Evolutionary conservation across 2,888 invertebrate species (phyloP), one percentile per base, ranked within the genome.

Genomic region (Leptinotarsa haldemani): DNA sequence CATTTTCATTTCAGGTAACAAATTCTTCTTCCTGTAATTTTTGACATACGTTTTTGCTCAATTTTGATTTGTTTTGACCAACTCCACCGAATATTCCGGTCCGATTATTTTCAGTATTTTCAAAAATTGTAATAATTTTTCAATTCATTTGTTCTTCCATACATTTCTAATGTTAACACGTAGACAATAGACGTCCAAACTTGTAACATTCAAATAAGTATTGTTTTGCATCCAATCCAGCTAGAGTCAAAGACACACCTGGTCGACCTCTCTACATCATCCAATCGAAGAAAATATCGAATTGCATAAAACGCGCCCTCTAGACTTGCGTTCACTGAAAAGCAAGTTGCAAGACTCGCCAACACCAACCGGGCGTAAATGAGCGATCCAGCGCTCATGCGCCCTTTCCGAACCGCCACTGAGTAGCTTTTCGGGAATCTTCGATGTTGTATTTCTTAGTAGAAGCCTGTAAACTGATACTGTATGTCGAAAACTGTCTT

Each of bases 231-330:
- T 30, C 16, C 61, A 12, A 30, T 61, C 25, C 61, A 30, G 5
- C 5, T n/a, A 50, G 15, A 50, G 16, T n/a, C 50, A 40, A 50
- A 61, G 61, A 15, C 61, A 30, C 25, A 61, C 61, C 61, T 61
- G 61, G 30, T 61, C n/a, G 61, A 30, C 7, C 25, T 15, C 15
- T 61, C 61, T 15, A 25, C 30, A 25, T 2, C 56, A 56, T 56
- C 56, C 1, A 20, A 56, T 56, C 20, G 56, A 56, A 56, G 56
- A 61, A 18, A 25, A 56, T 40, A 68, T 68, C 67, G 56, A 68
- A 68, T 56, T 40, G 67, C 67, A 68, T 68, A 46, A 68, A 68
- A 68, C 67, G 67, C 67, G 67, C 61, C 53, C 67, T 68, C 53
- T 56, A 46, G 56, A 56, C 56, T 25, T 56, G 22, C 40, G 40